These are phyloP conservation scores for Actinia equina DNA, from an alignment of 64 coral and sea anemone genomes.

Conservation along the genomic window DNA sequence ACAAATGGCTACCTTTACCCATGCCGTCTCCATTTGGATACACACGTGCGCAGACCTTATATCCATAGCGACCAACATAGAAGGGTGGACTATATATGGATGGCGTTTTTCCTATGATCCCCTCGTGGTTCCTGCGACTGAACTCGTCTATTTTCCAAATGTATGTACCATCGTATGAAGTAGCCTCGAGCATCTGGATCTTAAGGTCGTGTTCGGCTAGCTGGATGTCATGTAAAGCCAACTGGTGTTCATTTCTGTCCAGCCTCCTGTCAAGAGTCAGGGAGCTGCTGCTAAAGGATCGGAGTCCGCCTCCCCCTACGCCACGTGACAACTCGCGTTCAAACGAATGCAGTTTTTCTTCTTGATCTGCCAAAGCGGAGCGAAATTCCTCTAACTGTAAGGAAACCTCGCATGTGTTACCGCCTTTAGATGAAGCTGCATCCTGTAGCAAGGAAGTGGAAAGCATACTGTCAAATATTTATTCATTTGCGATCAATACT, in stretches of 20 bases:
- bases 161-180: too few relatives aligned
- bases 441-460: neutral
- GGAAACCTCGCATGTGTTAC: neutral
- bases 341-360: neutral
- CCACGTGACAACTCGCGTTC: neutral
- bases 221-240: slow-evolving; percentile 63
- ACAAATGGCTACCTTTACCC: slow-evolving; percentile 62
- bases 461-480: too few relatives aligned
- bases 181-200: too few relatives aligned
- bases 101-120: neutral
- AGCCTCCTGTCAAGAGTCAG: slow-evolving; percentile 29
- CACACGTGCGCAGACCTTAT: slow-evolving; percentile 69
- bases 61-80: slow-evolving; percentile 67
- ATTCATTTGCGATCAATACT: too few relatives aligned
- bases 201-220: too few relatives aligned
- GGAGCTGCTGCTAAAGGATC: neutral
- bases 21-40: slow-evolving; percentile 79
- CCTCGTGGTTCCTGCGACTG: too few relatives aligned
- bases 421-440: neutral
- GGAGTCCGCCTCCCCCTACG: neutral
- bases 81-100: slow-evolving; percentile 73
- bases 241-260: slow-evolving; percentile 50
- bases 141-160: too few relatives aligned
- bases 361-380: neutral
- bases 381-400: neutral